Evolutionary conservation across 2,797 vertebrate species (phyloP), one percentile per base, ranked within the genome.

Genomic region (Agapornis canus): DNA sequence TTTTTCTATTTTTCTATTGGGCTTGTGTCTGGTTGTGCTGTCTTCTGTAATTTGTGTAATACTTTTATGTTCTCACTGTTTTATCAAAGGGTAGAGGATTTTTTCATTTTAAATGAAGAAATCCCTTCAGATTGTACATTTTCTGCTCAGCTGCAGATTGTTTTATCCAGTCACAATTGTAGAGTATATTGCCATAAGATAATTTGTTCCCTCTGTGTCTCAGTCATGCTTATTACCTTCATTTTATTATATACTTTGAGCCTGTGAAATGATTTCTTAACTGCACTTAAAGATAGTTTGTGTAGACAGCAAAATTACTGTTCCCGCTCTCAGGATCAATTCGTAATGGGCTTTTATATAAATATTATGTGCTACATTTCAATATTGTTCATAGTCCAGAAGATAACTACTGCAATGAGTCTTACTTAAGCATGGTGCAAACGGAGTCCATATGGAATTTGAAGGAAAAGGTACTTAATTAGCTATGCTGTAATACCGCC

Each of bases 131-230:
- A 96, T 94, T 83, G 82, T 85, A 43, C 54, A 45, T 92, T 95
- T 95, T 93, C 72, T 95, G 71, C 86, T 88, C 82, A 95, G 87
- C 81, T 95, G 81, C 85, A 91, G 89, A 91, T 91, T 94, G 39
- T 83, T 88, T 89, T 90, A 93, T 94, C 51, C 31, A 85, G 82
- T 91, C 86, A 89, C 92, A 95, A 45, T 63, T 85, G 60, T 80
- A 68, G 79, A n/a, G 68, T 88, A 52, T 92, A 88, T 86, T 92
- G 92, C 92, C 89, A 95, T 87, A 92, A 93, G 81, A 90, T 92
- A 94, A 95, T 96, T 96, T 95, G 61, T 96, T 96, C 93, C 81
- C 76, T 96, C 79, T 95, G 83, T 96, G 80, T 92, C 89, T 92
- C 89, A 73, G 86, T 93, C 92, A 89, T 91, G 89, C 90, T 90